Evolutionary conservation across 1,140 invertebrate species (phyloP), one percentile per base, ranked within the genome.

Genomic region (Bradynema listronoti): DNA sequence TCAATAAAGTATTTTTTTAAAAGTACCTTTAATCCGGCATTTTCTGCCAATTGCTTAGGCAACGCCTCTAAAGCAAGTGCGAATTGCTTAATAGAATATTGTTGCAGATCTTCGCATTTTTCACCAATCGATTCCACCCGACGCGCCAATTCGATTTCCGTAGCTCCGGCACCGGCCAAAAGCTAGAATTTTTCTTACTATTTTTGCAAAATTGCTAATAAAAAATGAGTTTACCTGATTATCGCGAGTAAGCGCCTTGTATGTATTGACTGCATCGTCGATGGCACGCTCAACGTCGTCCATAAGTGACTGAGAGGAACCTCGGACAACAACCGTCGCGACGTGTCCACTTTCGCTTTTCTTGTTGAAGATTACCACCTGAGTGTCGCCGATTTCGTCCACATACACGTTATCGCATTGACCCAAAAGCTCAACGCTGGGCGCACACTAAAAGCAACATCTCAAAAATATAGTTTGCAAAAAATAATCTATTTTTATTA

Each of bases 201-300:
- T 11, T 11, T 49, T 11, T 11, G 11, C 11, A 49, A 42, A 49
- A 49, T 11, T 39, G 19, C 36, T 19, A 39, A 11, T 19, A 39
- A 39, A 11, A 19, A 19, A 39, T 39, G 36, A 39, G 19, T 39
- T 39, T 27, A 76, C 63, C 56, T 58, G 49, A 30, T 58, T 58
- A 63, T 84, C 83, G 73, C 82, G 83, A 24, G 86, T 85, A 29
- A 92, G 80, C 43, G 86, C 87, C 79, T 98, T 99, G 80, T 91
- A 99, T 22, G 90, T 95, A 77, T 99, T 99, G 2, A 99, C 90
- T 66, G 91, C 95, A 83, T 99, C 95, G 81, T 98, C 91, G 69
- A 99, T 86, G 33, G 93, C 91, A 68, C 95, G 84, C 80, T 98
- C 95, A 75, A 98, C 88, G 71, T 99, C 95, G 80, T 99, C 95